A percentile compares a stretch with the other conserved stretches of the same genome.
Evolutionary conservation across 2,888 invertebrate species (phyloP).

Genomic region (Nymphalis c-album): DNA sequence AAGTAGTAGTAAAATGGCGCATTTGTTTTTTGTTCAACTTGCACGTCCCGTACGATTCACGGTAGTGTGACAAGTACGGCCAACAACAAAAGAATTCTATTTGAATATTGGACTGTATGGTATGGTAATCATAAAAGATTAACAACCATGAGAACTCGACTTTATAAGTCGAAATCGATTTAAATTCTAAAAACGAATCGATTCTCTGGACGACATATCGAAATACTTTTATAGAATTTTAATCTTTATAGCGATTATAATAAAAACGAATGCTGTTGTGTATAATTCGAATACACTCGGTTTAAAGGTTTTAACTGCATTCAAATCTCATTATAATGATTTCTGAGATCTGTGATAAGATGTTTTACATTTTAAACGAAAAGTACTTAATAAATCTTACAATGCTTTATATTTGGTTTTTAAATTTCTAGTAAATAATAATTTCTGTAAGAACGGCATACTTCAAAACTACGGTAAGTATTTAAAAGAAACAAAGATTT

Average conservation of each 20-base stretch:
- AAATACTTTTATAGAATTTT: conserved; percentile 22
- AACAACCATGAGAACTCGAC: conserved; percentile 54
- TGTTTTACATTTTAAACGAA: conserved; percentile 3
- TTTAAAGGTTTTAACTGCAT: conserved; percentile 8
- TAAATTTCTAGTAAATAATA: no score
- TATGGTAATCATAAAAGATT: conserved; percentile 33
- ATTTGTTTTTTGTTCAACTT: neutral
- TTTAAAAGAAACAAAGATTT: no score
- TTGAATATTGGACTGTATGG: conserved; percentile 17
- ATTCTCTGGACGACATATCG: conserved; percentile 11
- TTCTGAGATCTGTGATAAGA: conserved; percentile 20
- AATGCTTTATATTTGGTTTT: neutral
- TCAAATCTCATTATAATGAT: conserved; percentile 21
- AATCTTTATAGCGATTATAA: conserved; percentile 10
- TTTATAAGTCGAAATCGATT: conserved; percentile 48
- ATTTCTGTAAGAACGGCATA: no score
- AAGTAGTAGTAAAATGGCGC: neutral
- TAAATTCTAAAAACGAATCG: conserved; percentile 39
- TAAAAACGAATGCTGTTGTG: conserved; percentile 6
- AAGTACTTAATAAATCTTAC: neutral
- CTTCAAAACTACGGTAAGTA: no score
- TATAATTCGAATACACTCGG: conserved; percentile 2
- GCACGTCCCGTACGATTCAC: neutral
- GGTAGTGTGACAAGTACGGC: conserved; percentile 15
- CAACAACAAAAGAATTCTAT: conserved; percentile 27